phyloP scores from a whole-genome alignment of 2,888 invertebrate species.

The Epicampocera succincta region DNA sequence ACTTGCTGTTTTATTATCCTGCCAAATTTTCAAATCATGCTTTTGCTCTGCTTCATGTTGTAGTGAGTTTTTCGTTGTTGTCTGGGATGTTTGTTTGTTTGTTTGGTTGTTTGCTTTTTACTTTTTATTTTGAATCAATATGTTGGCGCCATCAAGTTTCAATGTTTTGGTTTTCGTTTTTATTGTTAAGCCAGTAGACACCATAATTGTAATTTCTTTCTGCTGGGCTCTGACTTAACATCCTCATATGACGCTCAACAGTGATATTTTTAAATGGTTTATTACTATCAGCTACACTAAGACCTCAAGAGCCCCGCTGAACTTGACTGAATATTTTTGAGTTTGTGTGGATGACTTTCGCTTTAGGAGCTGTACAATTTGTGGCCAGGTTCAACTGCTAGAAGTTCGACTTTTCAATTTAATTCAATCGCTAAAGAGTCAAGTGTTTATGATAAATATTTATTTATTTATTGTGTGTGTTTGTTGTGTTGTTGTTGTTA shows the following conservation, averaged over 20 bases:
- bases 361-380: no score
- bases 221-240: conserved; percentile 23
- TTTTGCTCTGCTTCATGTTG: conserved; percentile 3
- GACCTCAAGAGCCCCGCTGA: neutral
- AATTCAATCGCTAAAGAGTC: neutral
- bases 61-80: conserved; percentile 31
- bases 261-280: neutral
- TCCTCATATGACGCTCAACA: conserved; percentile 17
- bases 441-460: conserved; percentile 8
- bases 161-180: conserved; percentile 27
- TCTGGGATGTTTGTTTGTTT: conserved; percentile 25
- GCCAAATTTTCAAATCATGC: conserved; percentile 42
- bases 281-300: neutral
- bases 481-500: no score
- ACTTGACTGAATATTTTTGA: neutral
- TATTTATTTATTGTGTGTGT: conserved; percentile 34
- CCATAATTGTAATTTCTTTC: conserved; percentile 48
- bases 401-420: neutral
- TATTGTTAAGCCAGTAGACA: conserved; percentile 49
- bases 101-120: conserved; percentile 14
- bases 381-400: no score
- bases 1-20: conserved; percentile 42
- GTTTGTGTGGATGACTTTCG: no score
- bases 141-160: conserved; percentile 69
- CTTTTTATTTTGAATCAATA: conserved; percentile 67